Evolutionary conservation across 2,888 invertebrate genomes (phyloP).

Genomic region (Sphinx pinastri): DNA sequence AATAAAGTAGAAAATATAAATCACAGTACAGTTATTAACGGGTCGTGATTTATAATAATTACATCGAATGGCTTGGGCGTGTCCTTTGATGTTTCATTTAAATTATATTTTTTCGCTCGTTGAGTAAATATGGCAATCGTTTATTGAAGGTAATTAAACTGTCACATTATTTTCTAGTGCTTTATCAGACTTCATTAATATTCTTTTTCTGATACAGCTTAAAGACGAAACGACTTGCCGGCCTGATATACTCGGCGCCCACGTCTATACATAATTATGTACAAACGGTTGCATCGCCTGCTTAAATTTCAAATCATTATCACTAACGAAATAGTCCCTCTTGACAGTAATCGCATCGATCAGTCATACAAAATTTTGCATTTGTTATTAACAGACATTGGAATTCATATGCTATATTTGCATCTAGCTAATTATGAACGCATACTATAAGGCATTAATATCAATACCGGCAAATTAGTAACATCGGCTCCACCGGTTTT

Average conservation of each 20-base stretch:
- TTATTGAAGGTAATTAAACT: not conserved
- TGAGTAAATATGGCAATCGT: not conserved
- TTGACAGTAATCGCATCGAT: no score
- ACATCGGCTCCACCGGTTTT: constrained; percentile 42
- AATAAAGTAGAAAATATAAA: constrained; percentile 6
- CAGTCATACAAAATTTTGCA: not conserved
- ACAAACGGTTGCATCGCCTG: no score
- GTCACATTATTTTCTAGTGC: not conserved
- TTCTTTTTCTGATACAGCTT: not conserved
- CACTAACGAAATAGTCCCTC: no score
- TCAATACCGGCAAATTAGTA: constrained; percentile 34
- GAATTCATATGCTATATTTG: not conserved
- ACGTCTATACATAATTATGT: not conserved
- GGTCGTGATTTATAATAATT: constrained; percentile 1
- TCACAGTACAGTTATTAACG: not conserved
- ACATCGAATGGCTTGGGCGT: not conserved
- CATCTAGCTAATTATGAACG: not conserved
- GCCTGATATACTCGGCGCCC: no score
- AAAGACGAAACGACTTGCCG: no score
- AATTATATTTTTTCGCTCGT: not conserved
- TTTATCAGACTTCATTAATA: not conserved
- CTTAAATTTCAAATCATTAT: no score
- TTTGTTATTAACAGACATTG: not conserved
- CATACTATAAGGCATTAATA: constrained; percentile 29
- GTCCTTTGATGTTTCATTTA: not conserved